These are phyloP conservation scores for Bibio marci DNA, from an alignment of 2,888 invertebrate genomes.

Conservation along the genomic window DNA sequence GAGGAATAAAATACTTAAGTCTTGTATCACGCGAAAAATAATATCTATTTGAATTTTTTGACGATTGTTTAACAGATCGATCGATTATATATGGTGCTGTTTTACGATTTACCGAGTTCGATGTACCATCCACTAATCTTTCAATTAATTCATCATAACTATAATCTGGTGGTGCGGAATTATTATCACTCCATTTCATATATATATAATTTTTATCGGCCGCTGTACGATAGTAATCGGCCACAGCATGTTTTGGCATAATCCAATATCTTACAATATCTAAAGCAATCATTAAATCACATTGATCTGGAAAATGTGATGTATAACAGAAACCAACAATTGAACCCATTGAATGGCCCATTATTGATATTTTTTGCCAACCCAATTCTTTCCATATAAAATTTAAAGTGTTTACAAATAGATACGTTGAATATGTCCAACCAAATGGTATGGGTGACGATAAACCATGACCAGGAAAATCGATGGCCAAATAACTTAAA, in stretches of 20 bases:
- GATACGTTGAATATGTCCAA: slow-evolving; percentile 30
- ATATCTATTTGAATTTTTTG: slow-evolving; percentile 38
- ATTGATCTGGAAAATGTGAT: slow-evolving; percentile 22
- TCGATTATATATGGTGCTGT: slow-evolving; percentile 36
- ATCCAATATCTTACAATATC: slow-evolving; percentile 26
- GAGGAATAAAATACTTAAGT: slow-evolving; percentile 28
- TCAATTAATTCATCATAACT: slow-evolving; percentile 42
- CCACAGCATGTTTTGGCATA: slow-evolving; percentile 17
- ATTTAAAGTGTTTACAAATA: slow-evolving; percentile 31
- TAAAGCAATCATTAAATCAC: slow-evolving; percentile 25
- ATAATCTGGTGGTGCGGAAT: slow-evolving; percentile 42
- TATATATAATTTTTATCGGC: slow-evolving; percentile 31
- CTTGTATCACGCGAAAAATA: slow-evolving; percentile 43
- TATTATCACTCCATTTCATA: slow-evolving; percentile 25
- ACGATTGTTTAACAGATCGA: slow-evolving; percentile 38
- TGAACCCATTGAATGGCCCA: slow-evolving; percentile 53
- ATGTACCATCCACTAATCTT: slow-evolving; percentile 36
- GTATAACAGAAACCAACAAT: slow-evolving; percentile 42
- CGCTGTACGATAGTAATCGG: slow-evolving; percentile 24
- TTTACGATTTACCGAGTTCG: slow-evolving; percentile 38
- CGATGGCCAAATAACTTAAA: slow-evolving; percentile 39
- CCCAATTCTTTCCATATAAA: slow-evolving; percentile 42
- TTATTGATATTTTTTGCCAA: slow-evolving; percentile 49
- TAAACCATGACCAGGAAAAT: slow-evolving; percentile 52
- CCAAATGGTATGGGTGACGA: slow-evolving; percentile 52